phyloP scores from a whole-genome alignment of 1,140 invertebrate genomes.

The Halyomorpha halys region DNA sequence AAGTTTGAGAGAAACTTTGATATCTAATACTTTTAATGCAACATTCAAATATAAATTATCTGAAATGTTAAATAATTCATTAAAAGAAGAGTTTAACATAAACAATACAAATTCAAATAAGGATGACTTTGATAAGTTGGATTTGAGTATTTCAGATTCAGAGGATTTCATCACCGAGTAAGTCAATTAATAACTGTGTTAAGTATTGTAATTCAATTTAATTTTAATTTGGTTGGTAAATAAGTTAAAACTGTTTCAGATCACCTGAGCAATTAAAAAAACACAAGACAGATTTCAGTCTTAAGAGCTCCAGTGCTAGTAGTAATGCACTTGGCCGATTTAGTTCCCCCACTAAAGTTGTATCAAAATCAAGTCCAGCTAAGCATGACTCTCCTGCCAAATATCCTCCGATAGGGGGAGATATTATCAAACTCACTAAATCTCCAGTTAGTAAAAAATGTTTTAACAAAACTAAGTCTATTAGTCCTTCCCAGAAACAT shows the following conservation, averaged over 20 bases:
- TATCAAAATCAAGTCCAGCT: not conserved
- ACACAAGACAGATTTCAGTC: not conserved
- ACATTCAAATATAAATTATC: too few relatives aligned
- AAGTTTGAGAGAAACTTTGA: too few relatives aligned
- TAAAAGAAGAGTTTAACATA: too few relatives aligned
- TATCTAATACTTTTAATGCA: too few relatives aligned
- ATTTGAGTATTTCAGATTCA: not conserved
- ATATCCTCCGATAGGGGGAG: conserved; percentile 16
- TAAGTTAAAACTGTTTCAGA: not conserved
- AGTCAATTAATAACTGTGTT: not conserved
- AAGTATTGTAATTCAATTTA: not conserved
- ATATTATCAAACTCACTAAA: conserved; percentile 13
- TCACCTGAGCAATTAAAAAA: not conserved
- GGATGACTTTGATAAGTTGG: too few relatives aligned
- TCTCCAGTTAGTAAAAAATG: conserved; percentile 8
- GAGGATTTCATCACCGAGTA: conserved; percentile 1
- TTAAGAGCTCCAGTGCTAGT: not conserved
- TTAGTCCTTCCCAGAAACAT: too few relatives aligned
- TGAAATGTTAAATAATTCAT: too few relatives aligned
- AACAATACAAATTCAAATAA: too few relatives aligned
- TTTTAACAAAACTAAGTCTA: not conserved
- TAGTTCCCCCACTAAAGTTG: not conserved
- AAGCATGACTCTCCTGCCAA: conserved; percentile 7
- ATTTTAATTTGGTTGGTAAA: not conserved
- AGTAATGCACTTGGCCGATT: not conserved